Conservation (phyloP, 2,888 invertebrate species). For the Eudemis profundana region DNA sequence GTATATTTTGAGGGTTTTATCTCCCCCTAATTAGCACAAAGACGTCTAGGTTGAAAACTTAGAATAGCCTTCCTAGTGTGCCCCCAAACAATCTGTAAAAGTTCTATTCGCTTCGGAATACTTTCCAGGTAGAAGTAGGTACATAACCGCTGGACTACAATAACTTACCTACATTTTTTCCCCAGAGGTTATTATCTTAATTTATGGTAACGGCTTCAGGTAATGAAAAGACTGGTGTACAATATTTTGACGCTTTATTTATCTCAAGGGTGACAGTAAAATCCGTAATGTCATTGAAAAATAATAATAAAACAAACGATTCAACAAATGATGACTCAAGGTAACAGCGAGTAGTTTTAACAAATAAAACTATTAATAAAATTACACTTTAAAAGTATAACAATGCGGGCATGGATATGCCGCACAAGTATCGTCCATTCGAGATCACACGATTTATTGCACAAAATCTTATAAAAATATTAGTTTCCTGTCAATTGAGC, state of each 20-base stretch:
- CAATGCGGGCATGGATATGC: constrained; percentile 52
- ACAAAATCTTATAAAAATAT: constrained; percentile 33
- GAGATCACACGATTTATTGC: constrained; percentile 37
- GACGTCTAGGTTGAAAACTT: too few species aligned
- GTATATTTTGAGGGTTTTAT: too few species aligned
- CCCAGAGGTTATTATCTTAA: background rate
- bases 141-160: too few species aligned
- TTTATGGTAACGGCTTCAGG: background rate
- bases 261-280: constrained; percentile 82
- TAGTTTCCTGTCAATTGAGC: constrained; percentile 16
- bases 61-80: too few species aligned
- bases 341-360: constrained; percentile 83
- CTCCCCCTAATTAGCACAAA: too few species aligned
- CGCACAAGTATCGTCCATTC: constrained; percentile 45
- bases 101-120: too few species aligned
- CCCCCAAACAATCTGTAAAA: too few species aligned
- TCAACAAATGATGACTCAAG: constrained; percentile 84
- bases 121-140: too few species aligned
- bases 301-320: constrained; percentile 83
- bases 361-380: constrained; percentile 80
- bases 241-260: constrained; percentile 82
- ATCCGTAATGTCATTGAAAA: constrained; percentile 82
- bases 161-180: too few species aligned
- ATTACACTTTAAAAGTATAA: constrained; percentile 75
- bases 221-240: constrained; percentile 75